Conservation (phyloP, 2,113 vertebrate species). For the Vimba vimba region DNA sequence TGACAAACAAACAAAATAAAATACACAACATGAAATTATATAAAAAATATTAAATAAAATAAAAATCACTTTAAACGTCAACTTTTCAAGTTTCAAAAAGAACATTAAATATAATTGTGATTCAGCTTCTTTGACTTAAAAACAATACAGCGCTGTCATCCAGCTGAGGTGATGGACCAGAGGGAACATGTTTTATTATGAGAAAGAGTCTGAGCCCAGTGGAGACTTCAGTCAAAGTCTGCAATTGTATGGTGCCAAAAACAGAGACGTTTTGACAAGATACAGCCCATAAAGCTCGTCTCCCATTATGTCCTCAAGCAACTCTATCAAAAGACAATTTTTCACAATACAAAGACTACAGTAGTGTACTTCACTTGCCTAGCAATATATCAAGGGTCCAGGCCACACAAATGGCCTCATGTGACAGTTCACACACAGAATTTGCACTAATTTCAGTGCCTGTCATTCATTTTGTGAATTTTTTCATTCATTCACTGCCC, state of each 20-base stretch:
- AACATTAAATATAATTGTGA: slow-evolving; percentile 28
- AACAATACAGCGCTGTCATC: slow-evolving; percentile 19
- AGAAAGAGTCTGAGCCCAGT: slow-evolving; percentile 17
- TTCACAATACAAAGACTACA: slow-evolving; percentile 30
- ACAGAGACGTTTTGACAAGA: slow-evolving; percentile 34
- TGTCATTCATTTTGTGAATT: neutral
- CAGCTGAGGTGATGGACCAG: slow-evolving; percentile 16
- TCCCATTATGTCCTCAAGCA: slow-evolving; percentile 2
- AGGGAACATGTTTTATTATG: slow-evolving; percentile 28
- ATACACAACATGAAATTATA: neutral
- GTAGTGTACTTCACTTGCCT: neutral
- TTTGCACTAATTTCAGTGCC: neutral
- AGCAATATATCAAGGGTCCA: neutral
- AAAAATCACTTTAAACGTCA: neutral
- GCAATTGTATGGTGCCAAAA: slow-evolving; percentile 37
- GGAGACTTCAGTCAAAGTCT: slow-evolving; percentile 35
- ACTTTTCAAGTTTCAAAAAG: slow-evolving; percentile 29
- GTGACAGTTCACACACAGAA: neutral
- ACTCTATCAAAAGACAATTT: slow-evolving; percentile 13
- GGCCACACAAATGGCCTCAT: neutral
- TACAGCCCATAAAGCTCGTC: slow-evolving; percentile 1
- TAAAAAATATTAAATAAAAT: neutral
- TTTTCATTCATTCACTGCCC: neutral
- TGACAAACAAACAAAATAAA: neutral
- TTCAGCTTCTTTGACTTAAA: slow-evolving; percentile 22